Percentiles rank a stretch among this genome's conserved stretches.
These are phyloP conservation scores for Nannobrachium achirus DNA, from an alignment of 2,113 vertebrate genomes.

Conservation along the genomic window DNA sequence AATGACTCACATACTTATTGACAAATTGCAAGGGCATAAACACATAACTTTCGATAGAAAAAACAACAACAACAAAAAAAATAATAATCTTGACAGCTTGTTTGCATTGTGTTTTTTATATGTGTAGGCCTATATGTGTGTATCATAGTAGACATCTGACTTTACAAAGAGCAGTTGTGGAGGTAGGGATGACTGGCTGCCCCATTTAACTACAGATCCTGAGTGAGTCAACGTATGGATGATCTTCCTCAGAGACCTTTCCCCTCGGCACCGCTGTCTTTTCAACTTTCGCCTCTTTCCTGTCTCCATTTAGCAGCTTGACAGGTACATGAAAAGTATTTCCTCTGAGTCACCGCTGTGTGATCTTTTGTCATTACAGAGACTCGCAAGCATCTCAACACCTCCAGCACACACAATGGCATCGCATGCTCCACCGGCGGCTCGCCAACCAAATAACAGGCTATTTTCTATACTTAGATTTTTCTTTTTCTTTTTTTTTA, in stretches of 20 bases:
- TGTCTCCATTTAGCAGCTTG: constrained; percentile 53
- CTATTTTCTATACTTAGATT: constrained; percentile 45
- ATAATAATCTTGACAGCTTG: too few species aligned
- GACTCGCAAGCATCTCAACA: constrained; percentile 30
- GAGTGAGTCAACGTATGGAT: constrained; percentile 43
- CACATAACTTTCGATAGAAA: too few species aligned
- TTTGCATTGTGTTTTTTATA: too few species aligned
- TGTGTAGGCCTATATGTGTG: too few species aligned
- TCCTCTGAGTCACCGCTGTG: constrained; percentile 72
- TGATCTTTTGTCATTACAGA: constrained; percentile 45
- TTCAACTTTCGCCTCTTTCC: constrained; percentile 56
- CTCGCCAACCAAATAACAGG: constrained; percentile 29
- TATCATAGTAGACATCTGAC: too few species aligned
- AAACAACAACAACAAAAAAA: too few species aligned
- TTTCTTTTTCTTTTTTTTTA: constrained; percentile 35
- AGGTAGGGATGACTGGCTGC: too few species aligned
- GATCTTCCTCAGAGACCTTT: constrained; percentile 18
- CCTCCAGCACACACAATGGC: constrained; percentile 45
- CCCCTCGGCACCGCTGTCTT: constrained; percentile 39
- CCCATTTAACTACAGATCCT: background rate
- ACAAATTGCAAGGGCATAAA: too few species aligned
- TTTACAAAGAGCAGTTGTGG: too few species aligned
- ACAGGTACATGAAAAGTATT: constrained; percentile 72
- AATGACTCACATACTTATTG: too few species aligned
- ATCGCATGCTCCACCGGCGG: constrained; percentile 1